Conservation (phyloP, 2,113 vertebrate species). For the Mugil cephalus region DNA sequence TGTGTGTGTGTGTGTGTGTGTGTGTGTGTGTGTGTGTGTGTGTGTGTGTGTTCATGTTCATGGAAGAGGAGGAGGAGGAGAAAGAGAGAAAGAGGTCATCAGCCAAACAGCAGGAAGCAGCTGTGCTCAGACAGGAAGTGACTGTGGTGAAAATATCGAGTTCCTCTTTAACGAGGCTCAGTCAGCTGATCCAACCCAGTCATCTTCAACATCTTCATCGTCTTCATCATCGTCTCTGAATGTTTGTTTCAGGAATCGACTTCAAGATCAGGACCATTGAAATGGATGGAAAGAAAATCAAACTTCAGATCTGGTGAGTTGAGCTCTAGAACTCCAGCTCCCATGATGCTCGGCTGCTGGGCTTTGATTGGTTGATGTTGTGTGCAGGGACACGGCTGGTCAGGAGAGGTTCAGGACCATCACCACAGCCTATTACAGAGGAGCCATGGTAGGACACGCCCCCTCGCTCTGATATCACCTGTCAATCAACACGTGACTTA, state of each 20-base stretch:
- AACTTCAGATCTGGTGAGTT: conserved; percentile 93
- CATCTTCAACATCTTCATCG: too few species aligned
- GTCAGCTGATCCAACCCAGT: conserved; percentile 1
- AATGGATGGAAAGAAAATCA: conserved; percentile 94
- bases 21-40: conserved; percentile 2
- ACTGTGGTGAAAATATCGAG: conserved; percentile 19
- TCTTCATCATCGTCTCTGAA: too few species aligned
- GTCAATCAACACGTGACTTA: too few species aligned
- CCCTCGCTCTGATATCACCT: background rate
- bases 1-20: background rate
- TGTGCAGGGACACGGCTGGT: conserved; percentile 90
- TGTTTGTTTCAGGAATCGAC: conserved; percentile 88
- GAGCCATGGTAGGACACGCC: conserved; percentile 89
- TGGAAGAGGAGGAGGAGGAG: too few species aligned
- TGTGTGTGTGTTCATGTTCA: background rate
- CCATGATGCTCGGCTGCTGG: background rate
- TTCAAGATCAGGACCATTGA: conserved; percentile 96
- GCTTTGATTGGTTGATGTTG: background rate
- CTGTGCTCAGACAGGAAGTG: conserved; percentile 18
- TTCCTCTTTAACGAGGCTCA: conserved; percentile 9
- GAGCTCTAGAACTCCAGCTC: background rate
- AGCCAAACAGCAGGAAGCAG: background rate
- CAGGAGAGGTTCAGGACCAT: conserved; percentile 95
- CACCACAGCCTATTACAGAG: conserved; percentile 94
- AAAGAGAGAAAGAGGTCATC: too few species aligned